phyloP scores from a whole-genome alignment of 2,113 vertebrate genomes.

The Urocitellus parryii region DNA sequence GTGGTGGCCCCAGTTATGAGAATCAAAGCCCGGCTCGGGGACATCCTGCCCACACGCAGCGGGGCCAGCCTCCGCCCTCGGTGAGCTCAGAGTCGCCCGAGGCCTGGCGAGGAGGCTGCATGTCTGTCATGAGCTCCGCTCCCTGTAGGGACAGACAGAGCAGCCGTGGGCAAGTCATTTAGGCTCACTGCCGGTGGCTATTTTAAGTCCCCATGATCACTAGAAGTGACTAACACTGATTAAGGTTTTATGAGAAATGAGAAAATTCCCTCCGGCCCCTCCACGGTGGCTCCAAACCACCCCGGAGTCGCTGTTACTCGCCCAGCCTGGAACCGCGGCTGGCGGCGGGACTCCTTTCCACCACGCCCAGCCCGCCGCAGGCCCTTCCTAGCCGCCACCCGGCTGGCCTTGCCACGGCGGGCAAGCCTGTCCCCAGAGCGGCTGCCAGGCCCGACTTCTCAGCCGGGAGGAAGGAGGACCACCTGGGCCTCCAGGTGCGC shows the following conservation, averaged over 20 bases:
- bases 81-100: accelerated
- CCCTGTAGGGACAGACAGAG: conserved; percentile 71
- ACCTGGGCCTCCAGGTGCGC: not conserved
- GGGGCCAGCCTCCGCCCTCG: not conserved
- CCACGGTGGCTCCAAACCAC: conserved; percentile 80
- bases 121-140: conserved; percentile 69
- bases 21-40: no score
- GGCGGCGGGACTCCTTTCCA: conserved; percentile 81
- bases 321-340: conserved; percentile 78
- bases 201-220: conserved; percentile 83
- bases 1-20: not conserved
- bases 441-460: not conserved
- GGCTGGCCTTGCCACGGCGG: not conserved
- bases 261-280: conserved; percentile 74
- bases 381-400: conserved; percentile 62
- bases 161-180: conserved; percentile 69
- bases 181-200: conserved; percentile 80
- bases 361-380: conserved; percentile 46
- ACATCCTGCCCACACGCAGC: not conserved
- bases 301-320: conserved; percentile 81
- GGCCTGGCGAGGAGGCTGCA: no score
- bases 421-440: not conserved
- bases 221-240: conserved; percentile 84
- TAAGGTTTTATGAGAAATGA: conserved; percentile 83
- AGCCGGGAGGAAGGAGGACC: not conserved